Evolutionary conservation across 37 sponge, comb jelly and placozoan genomes (phyloP).

Genomic region (Eunapius fragilis): DNA sequence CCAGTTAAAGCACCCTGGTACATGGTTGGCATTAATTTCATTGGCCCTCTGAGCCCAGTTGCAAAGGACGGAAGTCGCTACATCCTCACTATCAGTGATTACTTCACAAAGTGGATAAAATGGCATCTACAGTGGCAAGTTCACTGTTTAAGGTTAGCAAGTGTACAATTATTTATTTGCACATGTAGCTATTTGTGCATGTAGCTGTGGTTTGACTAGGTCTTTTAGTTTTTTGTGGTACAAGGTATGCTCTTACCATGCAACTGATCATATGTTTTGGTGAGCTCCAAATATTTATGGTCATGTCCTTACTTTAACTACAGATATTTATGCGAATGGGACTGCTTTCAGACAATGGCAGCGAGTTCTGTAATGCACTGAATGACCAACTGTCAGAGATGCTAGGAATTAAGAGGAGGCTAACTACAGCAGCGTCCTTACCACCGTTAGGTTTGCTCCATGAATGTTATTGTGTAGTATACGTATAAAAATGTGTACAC

Average conservation of each 20-base stretch:
- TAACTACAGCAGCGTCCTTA: conserved; percentile 64
- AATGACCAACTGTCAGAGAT: conserved; percentile 13
- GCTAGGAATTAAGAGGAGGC: too few relatives aligned
- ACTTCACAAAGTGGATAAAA: conserved; percentile 78
- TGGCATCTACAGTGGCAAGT: conserved; percentile 45
- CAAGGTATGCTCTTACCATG: too few relatives aligned
- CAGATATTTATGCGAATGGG: conserved; percentile 77
- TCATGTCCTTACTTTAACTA: too few relatives aligned
- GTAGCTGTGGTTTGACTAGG: too few relatives aligned
- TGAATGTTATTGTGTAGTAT: not conserved
- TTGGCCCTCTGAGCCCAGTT: conserved; percentile 47
- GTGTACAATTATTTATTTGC: too few relatives aligned
- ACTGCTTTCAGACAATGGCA: conserved; percentile 48
- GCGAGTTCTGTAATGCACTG: conserved; percentile 58
- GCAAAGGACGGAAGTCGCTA: conserved; percentile 35
- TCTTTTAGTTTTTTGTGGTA: too few relatives aligned
- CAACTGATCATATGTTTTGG: too few relatives aligned
- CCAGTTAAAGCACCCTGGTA: conserved; percentile 62
- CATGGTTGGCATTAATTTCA: conserved; percentile 68
- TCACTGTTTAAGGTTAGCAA: conserved; percentile 52
- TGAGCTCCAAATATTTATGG: too few relatives aligned
- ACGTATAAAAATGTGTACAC: conserved; percentile 6
- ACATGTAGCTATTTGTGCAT: too few relatives aligned
- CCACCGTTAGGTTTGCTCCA: conserved; percentile 53
- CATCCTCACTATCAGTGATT: conserved; percentile 71